Evolutionary conservation across 2,797 vertebrate genomes (phyloP), one percentile per base, ranked within the genome.

Genomic region (Spinus pinus): DNA sequence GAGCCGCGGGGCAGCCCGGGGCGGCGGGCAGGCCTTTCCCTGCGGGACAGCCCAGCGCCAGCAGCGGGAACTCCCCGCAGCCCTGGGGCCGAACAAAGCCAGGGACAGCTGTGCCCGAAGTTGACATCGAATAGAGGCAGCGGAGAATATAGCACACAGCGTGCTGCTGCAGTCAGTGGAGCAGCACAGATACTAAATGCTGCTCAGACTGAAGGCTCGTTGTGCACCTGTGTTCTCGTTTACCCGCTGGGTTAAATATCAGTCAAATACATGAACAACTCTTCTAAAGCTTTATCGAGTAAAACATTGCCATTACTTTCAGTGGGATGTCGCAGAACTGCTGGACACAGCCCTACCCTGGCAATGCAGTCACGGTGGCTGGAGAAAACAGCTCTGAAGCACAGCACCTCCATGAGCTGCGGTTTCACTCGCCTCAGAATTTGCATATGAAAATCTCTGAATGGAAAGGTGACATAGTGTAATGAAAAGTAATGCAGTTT

Each of bases 301-400:
- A 24, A 85, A 60, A 14, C 9, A 3, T 56, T 42, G 7, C 60
- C 7, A 0, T 42, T 57, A 17, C 3, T 86, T 74, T 28, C 25
- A 39, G 31, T 10, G 11, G 21, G 14, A 35, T 13, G 1, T 30
- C 0, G 0, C 25, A 9, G 7, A 58, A 17, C 16, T 44, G 39
- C 37, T 35, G 27, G 50, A 16, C 3, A 5, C 11, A 27, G 46
- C 42, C 49, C 37, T 24, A 30, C 22, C 33, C 28, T 31, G 33
- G 35, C 3, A 1, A 5, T 4, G 30, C 27, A 70, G 20, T 41
- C 14, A 4, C 0, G 0, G 9, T 4, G 1, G 0, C 44, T 51
- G 6, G 41, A 66, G 39, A 13, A n/a, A 24, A 21, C 21, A 5
- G 25, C 10, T 39, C 21, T 35, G 31, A 23, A 35, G 53, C 9